Evolutionary conservation across 2,797 vertebrate species (phyloP), one percentile per base, ranked within the genome.

Genomic region (Melanotaenia maccullochi): DNA sequence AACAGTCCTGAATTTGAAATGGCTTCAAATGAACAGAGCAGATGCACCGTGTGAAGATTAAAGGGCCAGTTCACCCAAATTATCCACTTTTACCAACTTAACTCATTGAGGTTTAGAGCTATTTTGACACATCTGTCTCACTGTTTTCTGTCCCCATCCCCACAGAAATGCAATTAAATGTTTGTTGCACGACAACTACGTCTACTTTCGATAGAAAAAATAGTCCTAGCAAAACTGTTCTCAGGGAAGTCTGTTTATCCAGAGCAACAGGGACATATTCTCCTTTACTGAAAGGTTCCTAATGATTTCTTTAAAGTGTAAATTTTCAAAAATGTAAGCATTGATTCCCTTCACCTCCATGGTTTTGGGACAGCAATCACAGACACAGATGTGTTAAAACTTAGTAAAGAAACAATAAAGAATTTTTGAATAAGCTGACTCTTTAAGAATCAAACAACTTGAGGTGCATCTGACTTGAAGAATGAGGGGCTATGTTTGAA

Each of bases 1-100:
- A 75, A 87, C 85, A 73, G 84, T 36, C 56, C 20, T 42, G 40
- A n/a, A 30, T 84, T 85, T 63, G 12, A 80, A 78, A 83, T 71
- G 58, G 54, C 63, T 76, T 76, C 20, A 30, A 54, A 65, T 13
- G 38, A 49, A 62, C 4, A 1, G 60, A 65, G 67, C 52, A 60
- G 72, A 61, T 51, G 65, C 62, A n/a, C 38, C 25, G 42, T 12
- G n/a, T 62, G 75, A 8, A 30, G n/a, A 64, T 71, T 73, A 71
- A 76, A 78, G 62, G 71, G 79, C 20, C 75, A 59, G 55, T 79
- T 82, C 62, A 57, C 25, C 51, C 42, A 62, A 70, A 63, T 0
- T 0, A 16, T 3, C 67, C n/a, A 40, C 3, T 4, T 38, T 40
- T 22, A 11, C 28, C 11, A 5, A 14, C 33, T 60, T 52, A 3